These are phyloP conservation scores for Sericinus montela DNA, from an alignment of 2,888 invertebrate genomes.

Conservation along the genomic window DNA sequence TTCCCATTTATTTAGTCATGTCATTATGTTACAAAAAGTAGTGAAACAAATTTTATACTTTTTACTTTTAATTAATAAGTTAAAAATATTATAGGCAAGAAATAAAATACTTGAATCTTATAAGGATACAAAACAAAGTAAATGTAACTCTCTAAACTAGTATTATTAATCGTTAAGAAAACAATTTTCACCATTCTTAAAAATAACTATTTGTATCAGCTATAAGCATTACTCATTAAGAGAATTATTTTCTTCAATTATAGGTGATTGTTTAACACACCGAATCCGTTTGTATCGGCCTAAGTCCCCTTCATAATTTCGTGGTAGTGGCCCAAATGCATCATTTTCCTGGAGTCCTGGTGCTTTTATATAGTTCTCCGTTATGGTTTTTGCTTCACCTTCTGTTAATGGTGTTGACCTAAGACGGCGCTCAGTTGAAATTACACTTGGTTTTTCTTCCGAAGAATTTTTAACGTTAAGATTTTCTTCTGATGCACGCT, in stretches of 20 bases:
- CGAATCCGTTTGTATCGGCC: constrained; percentile 63
- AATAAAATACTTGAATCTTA: constrained; percentile 43
- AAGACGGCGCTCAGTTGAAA: constrained; percentile 23
- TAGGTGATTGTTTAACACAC: constrained; percentile 43
- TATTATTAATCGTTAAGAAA: constrained; percentile 16
- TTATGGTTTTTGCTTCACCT: constrained; percentile 28
- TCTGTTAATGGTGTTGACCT: constrained; percentile 33
- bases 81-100: neutral
- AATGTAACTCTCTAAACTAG: constrained; percentile 31
- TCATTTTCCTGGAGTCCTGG: constrained; percentile 54
- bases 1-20: no score
- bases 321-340: constrained; percentile 51
- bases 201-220: constrained; percentile 21
- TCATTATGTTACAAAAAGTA: no score
- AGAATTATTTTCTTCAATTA: constrained; percentile 24
- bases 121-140: constrained; percentile 37
- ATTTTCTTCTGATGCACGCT: constrained; percentile 33
- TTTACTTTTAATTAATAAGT: no score
- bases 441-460: constrained; percentile 19
- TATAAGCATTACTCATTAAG: constrained; percentile 1
- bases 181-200: constrained; percentile 27
- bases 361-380: constrained; percentile 37
- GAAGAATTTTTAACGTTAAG: constrained; percentile 16
- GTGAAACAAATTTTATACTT: no score
- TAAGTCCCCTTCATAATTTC: constrained; percentile 50